phyloP scores from a whole-genome alignment of 1,140 invertebrate species.

The Luehdorfia chinensis region DNA sequence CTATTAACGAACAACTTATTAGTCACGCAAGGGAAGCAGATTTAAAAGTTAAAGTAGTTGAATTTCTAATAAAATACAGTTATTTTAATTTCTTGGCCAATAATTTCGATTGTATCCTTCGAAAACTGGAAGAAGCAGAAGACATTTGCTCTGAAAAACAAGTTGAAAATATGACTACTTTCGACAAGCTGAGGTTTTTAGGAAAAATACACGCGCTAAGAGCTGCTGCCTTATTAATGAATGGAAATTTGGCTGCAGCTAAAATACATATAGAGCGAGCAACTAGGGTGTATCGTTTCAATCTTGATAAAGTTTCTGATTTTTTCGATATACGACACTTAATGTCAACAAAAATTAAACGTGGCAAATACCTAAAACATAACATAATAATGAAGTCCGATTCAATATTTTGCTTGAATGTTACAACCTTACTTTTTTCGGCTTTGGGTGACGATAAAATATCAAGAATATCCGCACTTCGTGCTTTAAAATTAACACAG shows the following conservation, averaged over 20 bases:
- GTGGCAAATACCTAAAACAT: conserved; percentile 38
- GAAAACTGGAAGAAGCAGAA: conserved; percentile 62
- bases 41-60: conserved; percentile 58
- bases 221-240: conserved; percentile 48
- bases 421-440: conserved; percentile 53
- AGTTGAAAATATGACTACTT: conserved; percentile 26
- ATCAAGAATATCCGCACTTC: conserved; percentile 44
- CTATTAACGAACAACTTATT: conserved; percentile 56
- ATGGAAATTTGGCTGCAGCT: conserved; percentile 39
- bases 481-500: conserved; percentile 51
- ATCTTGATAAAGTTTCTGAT: conserved; percentile 47
- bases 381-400: conserved; percentile 44
- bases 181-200: conserved; percentile 51
- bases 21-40: conserved; percentile 56
- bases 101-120: conserved; percentile 44
- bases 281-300: conserved; percentile 41
- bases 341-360: conserved; percentile 35
- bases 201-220: conserved; percentile 59
- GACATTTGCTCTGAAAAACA: conserved; percentile 36
- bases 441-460: conserved; percentile 46
- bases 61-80: conserved; percentile 58
- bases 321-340: conserved; percentile 40
- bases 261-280: conserved; percentile 52
- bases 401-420: conserved; percentile 63
- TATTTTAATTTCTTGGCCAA: conserved; percentile 51